A percentile compares a stretch with the other conserved stretches of the same genome.
phyloP scores from a whole-genome alignment of 1,140 invertebrate genomes.

The Trichogramma pretiosum region DNA sequence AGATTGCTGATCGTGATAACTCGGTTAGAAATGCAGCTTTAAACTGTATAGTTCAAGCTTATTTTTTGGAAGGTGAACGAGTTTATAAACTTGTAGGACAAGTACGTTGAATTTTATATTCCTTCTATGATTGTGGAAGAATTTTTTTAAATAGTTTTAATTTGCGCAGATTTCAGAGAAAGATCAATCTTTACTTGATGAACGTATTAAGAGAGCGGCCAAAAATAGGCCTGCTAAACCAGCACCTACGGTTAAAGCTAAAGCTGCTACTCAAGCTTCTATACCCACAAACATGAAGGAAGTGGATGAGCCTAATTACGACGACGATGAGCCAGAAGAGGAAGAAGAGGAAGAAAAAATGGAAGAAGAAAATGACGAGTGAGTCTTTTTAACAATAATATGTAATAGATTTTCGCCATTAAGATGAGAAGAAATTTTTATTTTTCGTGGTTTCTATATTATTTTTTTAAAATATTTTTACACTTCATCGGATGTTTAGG shows the following conservation, averaged over 20 bases:
- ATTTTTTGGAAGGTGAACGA: slow-evolving; percentile 81
- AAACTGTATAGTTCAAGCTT: slow-evolving; percentile 87
- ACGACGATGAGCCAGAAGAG: slow-evolving; percentile 35
- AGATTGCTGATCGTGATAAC: slow-evolving; percentile 93
- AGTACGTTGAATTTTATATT: slow-evolving; percentile 39
- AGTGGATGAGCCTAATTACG: slow-evolving; percentile 32
- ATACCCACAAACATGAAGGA: slow-evolving; percentile 25
- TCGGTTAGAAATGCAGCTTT: slow-evolving; percentile 91
- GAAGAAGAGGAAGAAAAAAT: slow-evolving; percentile 30
- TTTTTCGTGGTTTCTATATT: not conserved
- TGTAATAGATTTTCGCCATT: no score
- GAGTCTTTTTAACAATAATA: no score
- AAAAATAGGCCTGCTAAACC: slow-evolving; percentile 57
- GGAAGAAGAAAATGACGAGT: slow-evolving; percentile 30
- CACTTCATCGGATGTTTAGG: slow-evolving; percentile 10
- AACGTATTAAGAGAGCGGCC: slow-evolving; percentile 82
- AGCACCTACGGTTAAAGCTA: slow-evolving; percentile 25
- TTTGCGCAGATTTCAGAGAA: slow-evolving; percentile 77
- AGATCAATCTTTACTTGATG: slow-evolving; percentile 86
- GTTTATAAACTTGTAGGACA: slow-evolving; percentile 87
- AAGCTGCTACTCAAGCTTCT: slow-evolving; percentile 31
- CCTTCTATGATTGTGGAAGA: not conserved
- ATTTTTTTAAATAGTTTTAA: not conserved
- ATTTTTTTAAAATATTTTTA: slow-evolving; percentile 14
- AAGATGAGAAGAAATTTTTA: not conserved